Base-by-base conservation (phyloP, 1,140 invertebrate genomes). In the Colletes gigas region DNA sequence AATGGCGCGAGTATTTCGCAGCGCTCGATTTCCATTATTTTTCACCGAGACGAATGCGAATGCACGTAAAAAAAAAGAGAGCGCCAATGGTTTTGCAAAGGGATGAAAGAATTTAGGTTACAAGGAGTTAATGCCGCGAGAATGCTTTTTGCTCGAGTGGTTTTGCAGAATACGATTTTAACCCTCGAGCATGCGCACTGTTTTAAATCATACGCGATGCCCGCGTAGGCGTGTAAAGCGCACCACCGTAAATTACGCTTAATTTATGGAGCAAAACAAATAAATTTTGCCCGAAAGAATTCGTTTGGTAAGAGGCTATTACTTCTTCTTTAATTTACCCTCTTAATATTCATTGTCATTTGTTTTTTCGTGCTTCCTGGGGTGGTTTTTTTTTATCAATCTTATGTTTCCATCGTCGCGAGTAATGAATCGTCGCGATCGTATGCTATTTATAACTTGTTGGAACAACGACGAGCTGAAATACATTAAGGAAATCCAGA, bases 221-320 rank as follows among this genome's bases (percentile, higher is more conserved):
- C 54, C 14, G 55, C 75, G 75, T 78, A 7, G 75, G 55, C 75
- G 67, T 78, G 67, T 19, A n/a, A 78, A 78, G 62, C 70, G 55
- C 47, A 69, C 12, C 55, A 69, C 17, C 75, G 47, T 78, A 70
- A 78, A 78, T 78, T 78, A 12, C 9, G 55, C 44, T 70, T 60
- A 70, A 78, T 78, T 78, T 78, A 78, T 78, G 55, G 30, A 41
- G 44, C 17, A 78, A 78, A 78, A 70, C 44, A 70, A 70, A 78
- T 78, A 78, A 70, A 78, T 78, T 60, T 68, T 50, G 55, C 5
- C 30, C 5, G 44, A 52, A 78, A 70, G 75, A 70, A 70, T 78
- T 70, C 44, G 44, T 55, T 60, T 44, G 55, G 75, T 17, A 70
- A 68, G 14, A 14, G 47, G 44, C 54, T 70, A 70, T 78, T 60